Evolutionary conservation across 2,888 invertebrate species (phyloP), one percentile per base, ranked within the genome.

Genomic region (Pterostichus madidus): DNA sequence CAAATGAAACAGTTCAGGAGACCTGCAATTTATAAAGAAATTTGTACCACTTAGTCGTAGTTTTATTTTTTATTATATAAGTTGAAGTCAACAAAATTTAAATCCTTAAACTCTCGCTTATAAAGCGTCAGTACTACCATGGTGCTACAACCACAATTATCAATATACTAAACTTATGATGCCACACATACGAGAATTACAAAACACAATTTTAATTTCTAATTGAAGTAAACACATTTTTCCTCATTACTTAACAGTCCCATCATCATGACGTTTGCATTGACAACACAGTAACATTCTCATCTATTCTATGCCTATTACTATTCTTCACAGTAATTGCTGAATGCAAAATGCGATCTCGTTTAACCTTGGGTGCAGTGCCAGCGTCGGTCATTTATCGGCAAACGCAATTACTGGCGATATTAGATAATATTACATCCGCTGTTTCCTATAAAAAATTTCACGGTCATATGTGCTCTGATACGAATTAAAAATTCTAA

Each of bases 351-450:
- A 64, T 64, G 64, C 64, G 64, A 64, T 64, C n/a, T n/a, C 17
- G n/a, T 8, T 17, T n/a, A 71, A 53, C 73, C 73, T 71, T 71
- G 80, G 71, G 68, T 56, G 56, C 24, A 71, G 31, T 44, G 3
- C n/a, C 24, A 71, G 13, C 56, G 8, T 11, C n/a, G 46, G 4
- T 10, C 13, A 3, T 17, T 64, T 64, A 79, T 79, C 79, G 61
- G 24, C 56, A 49, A 79, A 79, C 71, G 35, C 35, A 56, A 71
- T 73, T 71, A 71, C 53, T n/a, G 35, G 15, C 61, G 52, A 71
- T 71, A 80, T 80, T 80, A 80, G 80, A 80, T 80, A 80, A 80
- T 52, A 71, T 71, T 32, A 71, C 80, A 71, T 80, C 80, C 80
- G 80, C 39, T 80, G 35, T 71, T 71, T 71, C 44, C 68, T 49